phyloP scores from a whole-genome alignment of 2,113 vertebrate species.

The Rattus norvegicus region GRCr8 NC_086019.1:260320501-260321000 shows the following conservation, averaged over 20 bases:
- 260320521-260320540: neutral
- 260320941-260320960: neutral
- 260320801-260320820: neutral
- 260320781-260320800: neutral
- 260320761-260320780: neutral
- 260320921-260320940: neutral
- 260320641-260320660: neutral
- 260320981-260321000: neutral
- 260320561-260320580: neutral
- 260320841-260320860: neutral
- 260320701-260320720: neutral
- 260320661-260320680: neutral
- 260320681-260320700: neutral
- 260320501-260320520: neutral
- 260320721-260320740: neutral
- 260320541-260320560: neutral
- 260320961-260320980: neutral
- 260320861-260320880: neutral
- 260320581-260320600: neutral
- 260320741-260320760: neutral
- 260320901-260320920: neutral
- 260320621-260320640: neutral
- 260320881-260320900: constrained; percentile 15
- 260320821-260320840: neutral
- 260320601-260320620: neutral